phyloP scores from a whole-genome alignment of 2,888 invertebrate genomes.

The Rutpela maculata region DNA sequence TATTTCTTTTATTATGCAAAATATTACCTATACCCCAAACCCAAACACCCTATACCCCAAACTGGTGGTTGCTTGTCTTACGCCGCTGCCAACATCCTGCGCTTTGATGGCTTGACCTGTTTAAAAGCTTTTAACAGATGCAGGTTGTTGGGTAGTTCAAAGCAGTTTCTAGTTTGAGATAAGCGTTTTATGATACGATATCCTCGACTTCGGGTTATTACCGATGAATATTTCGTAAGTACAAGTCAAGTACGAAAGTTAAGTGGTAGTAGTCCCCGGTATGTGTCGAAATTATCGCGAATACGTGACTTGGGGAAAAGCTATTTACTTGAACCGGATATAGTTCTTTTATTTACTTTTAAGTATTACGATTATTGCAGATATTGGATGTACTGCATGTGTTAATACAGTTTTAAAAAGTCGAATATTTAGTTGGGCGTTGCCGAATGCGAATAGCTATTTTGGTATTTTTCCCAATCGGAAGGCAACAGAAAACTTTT shows the following conservation, averaged over 20 bases:
- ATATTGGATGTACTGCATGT: too few relatives aligned
- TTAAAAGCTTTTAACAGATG: slow-evolving; percentile 32
- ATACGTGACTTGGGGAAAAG: neutral
- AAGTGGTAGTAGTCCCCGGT: neutral
- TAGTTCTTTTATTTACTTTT: too few relatives aligned
- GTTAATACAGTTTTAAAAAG: too few relatives aligned
- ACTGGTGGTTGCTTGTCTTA: slow-evolving; percentile 7
- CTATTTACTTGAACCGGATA: neutral
- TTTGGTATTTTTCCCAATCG: too few relatives aligned
- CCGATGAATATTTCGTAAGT: too few relatives aligned
- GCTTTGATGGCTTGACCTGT: slow-evolving; percentile 36
- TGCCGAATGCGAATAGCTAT: too few relatives aligned
- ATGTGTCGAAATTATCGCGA: neutral
- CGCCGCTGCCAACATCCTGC: slow-evolving; percentile 2
- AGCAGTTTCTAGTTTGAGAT: slow-evolving; percentile 22
- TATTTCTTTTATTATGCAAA: too few relatives aligned
- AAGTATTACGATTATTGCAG: too few relatives aligned
- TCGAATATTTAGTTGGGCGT: too few relatives aligned
- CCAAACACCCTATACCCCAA: too few relatives aligned
- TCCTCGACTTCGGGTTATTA: neutral
- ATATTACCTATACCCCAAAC: too few relatives aligned
- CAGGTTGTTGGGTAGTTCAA: slow-evolving; percentile 19
- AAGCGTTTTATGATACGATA: slow-evolving; percentile 2
- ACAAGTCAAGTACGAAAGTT: neutral
- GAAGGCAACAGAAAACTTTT: too few relatives aligned